These are phyloP conservation scores for Sepiola atlantica DNA, from an alignment of 2,888 invertebrate species.

Conservation along the genomic window DNA sequence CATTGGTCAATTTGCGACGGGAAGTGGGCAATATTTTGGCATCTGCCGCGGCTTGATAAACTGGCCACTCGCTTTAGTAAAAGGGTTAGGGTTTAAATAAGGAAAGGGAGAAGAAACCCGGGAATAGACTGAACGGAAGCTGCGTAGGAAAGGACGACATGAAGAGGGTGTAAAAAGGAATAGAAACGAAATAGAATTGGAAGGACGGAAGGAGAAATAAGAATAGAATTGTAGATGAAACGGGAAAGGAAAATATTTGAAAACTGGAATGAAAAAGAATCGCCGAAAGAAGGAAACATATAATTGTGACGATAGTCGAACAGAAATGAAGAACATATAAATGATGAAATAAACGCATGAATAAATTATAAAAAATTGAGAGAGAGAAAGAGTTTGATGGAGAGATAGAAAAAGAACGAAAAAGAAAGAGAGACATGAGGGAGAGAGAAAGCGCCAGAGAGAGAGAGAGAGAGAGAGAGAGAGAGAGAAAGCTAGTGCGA, in stretches of 20 bases:
- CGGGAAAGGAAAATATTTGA: not conserved
- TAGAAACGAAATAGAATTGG: not conserved
- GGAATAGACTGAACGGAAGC: not conserved
- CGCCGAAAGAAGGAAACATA: not conserved
- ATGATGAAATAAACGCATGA: too few species aligned
- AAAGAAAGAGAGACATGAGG: too few species aligned
- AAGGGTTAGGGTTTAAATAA: not conserved
- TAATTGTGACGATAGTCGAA: too few species aligned
- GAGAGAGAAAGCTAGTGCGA: too few species aligned
- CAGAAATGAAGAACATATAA: too few species aligned
- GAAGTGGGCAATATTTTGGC: constrained; percentile 14
- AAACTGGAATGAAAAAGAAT: not conserved
- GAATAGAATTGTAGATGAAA: not conserved
- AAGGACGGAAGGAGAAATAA: not conserved
- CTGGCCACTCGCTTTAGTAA: not conserved
- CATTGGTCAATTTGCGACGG: constrained; percentile 2
- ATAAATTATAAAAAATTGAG: too few species aligned
- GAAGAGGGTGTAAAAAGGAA: not conserved
- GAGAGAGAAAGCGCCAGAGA: too few species aligned
- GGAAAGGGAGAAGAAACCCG: not conserved
- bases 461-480: too few species aligned
- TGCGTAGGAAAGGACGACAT: not conserved
- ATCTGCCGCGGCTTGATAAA: not conserved
- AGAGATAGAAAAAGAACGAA: too few species aligned
- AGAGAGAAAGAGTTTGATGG: not conserved